Base-by-base conservation (phyloP, 2,797 vertebrate species). In the Protonibea diacanthus region DNA sequence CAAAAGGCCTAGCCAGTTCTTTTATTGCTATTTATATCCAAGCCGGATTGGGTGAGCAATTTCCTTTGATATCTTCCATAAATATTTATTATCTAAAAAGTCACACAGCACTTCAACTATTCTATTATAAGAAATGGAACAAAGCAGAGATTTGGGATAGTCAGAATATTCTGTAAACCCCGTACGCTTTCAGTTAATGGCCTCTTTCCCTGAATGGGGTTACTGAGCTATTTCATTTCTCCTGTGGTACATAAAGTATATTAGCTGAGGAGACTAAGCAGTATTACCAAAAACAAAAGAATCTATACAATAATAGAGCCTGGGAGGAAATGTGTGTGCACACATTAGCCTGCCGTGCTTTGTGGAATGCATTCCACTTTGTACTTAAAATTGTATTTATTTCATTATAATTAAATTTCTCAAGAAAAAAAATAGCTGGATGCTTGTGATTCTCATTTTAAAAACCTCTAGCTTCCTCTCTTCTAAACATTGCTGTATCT, bases 1-100 rank as follows among this genome's bases (percentile, higher is more conserved):
- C 78, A 75, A 29, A 55, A 71, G 66, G 64, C 21, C 40, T 6
- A 13, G 51, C 56, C 62, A 80, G 73, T 80, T 64, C 53, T 71
- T 81, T 79, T 68, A 78, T 74, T 77, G n/a, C 60, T 88, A 84
- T 90, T 90, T 83, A 86, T 90, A 89, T 66, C 65, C 29, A 0
- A 76, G 74, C 5, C 27, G 20, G 72, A 79, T 49, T 63, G 74
- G 81, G 13, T 47, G 64, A 78, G 71, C 60, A 33, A 62, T 78
- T 80, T 85, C 65, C 63, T 86, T 88, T 91, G 66, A 89, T 84
- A 82, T 81, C 64, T 25, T 79, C 78, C 76, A 87, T 92, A 89
- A 91, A 93, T 90, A 89, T 89, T 88, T 88, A 91, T 86, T 74
- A 77, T 76, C 53, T 86, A 47, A 72, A 86, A 80, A 83, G 75